Base-by-base conservation (phyloP, 2,797 vertebrate genomes). In the Ambastaia sidthimunki region DNA sequence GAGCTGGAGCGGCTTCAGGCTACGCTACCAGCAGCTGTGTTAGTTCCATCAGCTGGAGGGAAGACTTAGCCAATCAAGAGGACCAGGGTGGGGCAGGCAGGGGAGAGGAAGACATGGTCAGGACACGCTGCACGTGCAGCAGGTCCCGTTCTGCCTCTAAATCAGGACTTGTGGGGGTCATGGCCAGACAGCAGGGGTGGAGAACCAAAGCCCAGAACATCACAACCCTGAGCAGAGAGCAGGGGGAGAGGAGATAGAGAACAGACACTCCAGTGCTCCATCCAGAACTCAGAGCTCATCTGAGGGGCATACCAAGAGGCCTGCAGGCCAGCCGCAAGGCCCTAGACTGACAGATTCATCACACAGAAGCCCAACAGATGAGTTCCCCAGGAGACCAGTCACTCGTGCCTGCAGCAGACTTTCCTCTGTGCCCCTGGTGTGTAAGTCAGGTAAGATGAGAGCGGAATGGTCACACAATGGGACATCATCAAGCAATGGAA, bases 401-500 rank as follows among this genome's bases (percentile, higher is more conserved):
- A 99, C 98, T 59, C 93, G 97, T 87, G 97, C 98, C 62, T 92
- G 96, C 89, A 98, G 96, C 85, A 95, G 94, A 82, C 94, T 95
- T 84, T 96, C 95, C 71, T 93, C 93, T 80, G 95, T 95, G 63
- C 93, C 95, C 80, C 90, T 98, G 85, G 89, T 96, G 82, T 91
- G 96, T 4, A 96, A 98, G 88, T 94, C 96, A 90, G 98, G 98
- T 99, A 94, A 92, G 93, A 78, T n/a, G 18, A 12, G 34, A 41
- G 50, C 31, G 31, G 10, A 48, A 65, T 10, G 23, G 44, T 13
- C 15, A 48, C 19, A 31, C 47, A 48, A 21, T 47, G 55, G 71
- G 28, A 4, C 44, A 9, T 69, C 34, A 79, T 1, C 55, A 52
- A 54, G 50, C 48, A 67, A 44, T 19, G 21, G 48, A 57, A 76